phyloP scores from a whole-genome alignment of 1,140 invertebrate genomes.

The Drosophila elegans region DNA sequence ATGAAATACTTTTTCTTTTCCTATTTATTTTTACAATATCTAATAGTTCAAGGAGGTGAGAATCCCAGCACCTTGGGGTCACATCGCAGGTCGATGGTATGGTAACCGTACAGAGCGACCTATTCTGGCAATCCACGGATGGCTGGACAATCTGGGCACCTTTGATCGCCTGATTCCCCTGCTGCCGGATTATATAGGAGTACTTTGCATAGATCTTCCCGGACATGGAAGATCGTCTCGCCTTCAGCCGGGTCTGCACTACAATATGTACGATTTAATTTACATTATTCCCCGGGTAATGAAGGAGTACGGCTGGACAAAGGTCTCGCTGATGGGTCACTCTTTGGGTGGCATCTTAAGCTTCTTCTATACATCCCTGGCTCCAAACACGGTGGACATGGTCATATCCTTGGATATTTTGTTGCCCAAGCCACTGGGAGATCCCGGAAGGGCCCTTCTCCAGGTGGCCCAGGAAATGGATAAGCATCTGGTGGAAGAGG shows the following conservation, averaged over 20 bases:
- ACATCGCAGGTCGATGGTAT: constrained; percentile 89
- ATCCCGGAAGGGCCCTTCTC: background rate
- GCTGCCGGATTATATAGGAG: constrained; percentile 86
- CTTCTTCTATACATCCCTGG: constrained; percentile 86
- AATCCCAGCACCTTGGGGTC: constrained; percentile 88
- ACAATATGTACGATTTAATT: constrained; percentile 86
- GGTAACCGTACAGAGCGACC: constrained; percentile 87
- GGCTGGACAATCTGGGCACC: constrained; percentile 90
- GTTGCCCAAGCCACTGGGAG: constrained; percentile 63
- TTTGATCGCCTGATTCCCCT: constrained; percentile 89
- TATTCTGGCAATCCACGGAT: constrained; percentile 90
- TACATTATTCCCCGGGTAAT: constrained; percentile 87
- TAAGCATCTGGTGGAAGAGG: constrained; percentile 51
- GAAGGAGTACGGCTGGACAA: constrained; percentile 88
- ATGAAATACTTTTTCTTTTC: background rate
- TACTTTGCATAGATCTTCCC: constrained; percentile 89
- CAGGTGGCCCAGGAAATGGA: constrained; percentile 9
- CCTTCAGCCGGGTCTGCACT: constrained; percentile 86
- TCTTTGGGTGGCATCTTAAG: constrained; percentile 87
- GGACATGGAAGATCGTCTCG: constrained; percentile 90
- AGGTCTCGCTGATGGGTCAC: constrained; percentile 88
- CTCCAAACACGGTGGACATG: constrained; percentile 87
- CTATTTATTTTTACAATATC: background rate
- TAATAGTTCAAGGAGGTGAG: constrained; percentile 86
- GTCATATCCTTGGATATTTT: constrained; percentile 87